Conservation (phyloP, 2,113 vertebrate species). For the Thalassoma bifasciatum region DNA sequence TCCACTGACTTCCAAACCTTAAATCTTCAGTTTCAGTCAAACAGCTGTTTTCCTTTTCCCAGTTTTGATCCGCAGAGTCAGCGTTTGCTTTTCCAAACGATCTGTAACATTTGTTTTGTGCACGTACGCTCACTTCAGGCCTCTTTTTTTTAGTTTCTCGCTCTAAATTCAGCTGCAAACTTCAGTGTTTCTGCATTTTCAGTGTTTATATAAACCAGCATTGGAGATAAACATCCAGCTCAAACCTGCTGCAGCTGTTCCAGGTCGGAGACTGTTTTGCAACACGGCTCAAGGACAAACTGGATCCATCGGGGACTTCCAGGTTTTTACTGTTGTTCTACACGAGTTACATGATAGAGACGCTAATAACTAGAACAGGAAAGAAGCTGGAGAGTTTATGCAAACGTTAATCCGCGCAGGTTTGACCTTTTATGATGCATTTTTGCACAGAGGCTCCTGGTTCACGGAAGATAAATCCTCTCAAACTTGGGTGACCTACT, state of each 20-base stretch:
- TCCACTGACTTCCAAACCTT: not conserved
- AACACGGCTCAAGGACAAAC: conserved; percentile 41
- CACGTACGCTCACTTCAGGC: not conserved
- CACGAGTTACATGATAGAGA: not conserved
- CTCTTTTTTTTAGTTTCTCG: too few relatives aligned
- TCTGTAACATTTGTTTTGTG: not conserved
- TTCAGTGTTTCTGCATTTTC: not conserved
- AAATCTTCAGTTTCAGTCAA: not conserved
- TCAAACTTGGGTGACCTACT: too few relatives aligned
- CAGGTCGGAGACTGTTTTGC: conserved; percentile 14
- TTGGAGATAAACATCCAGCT: conserved; percentile 30
- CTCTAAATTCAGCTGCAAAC: not conserved
- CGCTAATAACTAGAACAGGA: not conserved
- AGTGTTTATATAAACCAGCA: conserved; percentile 14
- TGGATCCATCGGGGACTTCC: not conserved
- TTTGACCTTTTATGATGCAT: too few relatives aligned
- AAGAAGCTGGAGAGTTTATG: not conserved
- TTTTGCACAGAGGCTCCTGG: too few relatives aligned
- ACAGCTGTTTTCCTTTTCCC: not conserved
- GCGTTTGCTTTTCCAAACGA: not conserved
- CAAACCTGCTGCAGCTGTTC: conserved; percentile 34
- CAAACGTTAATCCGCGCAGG: not conserved
- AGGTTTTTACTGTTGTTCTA: not conserved
- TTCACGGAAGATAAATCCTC: too few relatives aligned
- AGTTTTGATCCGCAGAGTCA: not conserved